These are phyloP conservation scores for Metridium senile DNA, from an alignment of 92 coral and sea anemone species.

Conservation along the genomic window DNA sequence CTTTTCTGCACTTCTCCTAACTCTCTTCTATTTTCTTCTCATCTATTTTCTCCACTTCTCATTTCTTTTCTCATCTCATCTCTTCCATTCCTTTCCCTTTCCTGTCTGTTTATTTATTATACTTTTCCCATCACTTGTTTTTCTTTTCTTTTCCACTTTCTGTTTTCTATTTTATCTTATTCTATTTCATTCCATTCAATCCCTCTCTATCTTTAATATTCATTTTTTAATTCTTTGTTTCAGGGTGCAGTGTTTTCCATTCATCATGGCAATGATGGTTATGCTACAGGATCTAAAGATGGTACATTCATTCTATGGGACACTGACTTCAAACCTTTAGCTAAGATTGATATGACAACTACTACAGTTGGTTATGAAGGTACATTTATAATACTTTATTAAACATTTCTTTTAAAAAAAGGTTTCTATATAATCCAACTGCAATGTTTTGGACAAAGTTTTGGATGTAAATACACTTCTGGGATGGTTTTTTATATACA, in stretches of 20 bases:
- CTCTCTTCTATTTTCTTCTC: background rate
- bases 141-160: background rate
- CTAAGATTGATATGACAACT: conserved; percentile 85
- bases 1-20: background rate
- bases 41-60: background rate
- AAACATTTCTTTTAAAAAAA: too few relatives aligned
- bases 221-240: background rate
- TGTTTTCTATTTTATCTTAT: background rate
- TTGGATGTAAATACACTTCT: too few relatives aligned
- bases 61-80: background rate
- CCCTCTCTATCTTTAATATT: too few relatives aligned
- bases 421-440: too few relatives aligned
- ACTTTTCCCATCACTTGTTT: background rate
- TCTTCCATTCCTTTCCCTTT: background rate
- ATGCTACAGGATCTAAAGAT: conserved; percentile 98
- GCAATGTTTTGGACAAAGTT: too few relatives aligned
- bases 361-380: conserved; percentile 94
- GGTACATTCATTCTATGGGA: conserved; percentile 96
- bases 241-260: conserved; percentile 98
- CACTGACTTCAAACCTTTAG: conserved; percentile 87
- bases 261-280: conserved; percentile 81
- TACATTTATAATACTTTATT: too few relatives aligned
- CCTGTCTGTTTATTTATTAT: background rate
- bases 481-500: too few relatives aligned
- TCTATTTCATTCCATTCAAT: background rate